These are phyloP conservation scores for Porites lobata DNA, from an alignment of 92 coral and sea anemone species.

Conservation along the genomic window DNA sequence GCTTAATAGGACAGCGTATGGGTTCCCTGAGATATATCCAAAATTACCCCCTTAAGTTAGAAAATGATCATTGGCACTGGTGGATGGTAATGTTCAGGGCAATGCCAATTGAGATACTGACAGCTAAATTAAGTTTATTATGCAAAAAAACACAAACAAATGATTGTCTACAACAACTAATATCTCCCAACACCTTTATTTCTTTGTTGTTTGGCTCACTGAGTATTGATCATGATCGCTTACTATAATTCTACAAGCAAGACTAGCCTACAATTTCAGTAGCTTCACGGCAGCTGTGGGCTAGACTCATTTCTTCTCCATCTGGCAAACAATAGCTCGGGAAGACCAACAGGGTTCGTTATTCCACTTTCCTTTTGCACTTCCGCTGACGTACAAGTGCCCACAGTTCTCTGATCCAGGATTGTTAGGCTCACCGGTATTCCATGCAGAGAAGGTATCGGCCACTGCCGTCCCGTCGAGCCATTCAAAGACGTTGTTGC, in stretches of 20 bases:
- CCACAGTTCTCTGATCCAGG: neutral
- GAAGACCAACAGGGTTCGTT: neutral
- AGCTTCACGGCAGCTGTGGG: neutral
- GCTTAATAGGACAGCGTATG: too few relatives aligned
- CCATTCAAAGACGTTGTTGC: neutral
- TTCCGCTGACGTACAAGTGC: neutral
- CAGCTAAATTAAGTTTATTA: too few relatives aligned
- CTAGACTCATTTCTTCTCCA: neutral
- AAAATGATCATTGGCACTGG: too few relatives aligned
- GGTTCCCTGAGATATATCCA: too few relatives aligned
- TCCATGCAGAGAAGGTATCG: neutral
- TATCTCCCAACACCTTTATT: too few relatives aligned
- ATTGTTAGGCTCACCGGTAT: neutral
- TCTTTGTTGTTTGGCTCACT: too few relatives aligned
- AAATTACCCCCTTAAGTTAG: too few relatives aligned
- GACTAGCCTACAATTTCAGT: neutral
- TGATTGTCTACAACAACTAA: too few relatives aligned
- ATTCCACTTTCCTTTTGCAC: neutral
- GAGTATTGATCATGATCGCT: too few relatives aligned
- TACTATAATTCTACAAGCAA: neutral
- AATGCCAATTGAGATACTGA: too few relatives aligned
- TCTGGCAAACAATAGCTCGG: neutral
- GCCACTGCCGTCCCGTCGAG: neutral
- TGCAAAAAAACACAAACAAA: too few relatives aligned
- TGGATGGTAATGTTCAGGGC: too few relatives aligned